A percentile compares a stretch with the other conserved stretches of the same genome.
Conservation (phyloP, 2,113 vertebrate species). For the Toxotes chatareus region DNA sequence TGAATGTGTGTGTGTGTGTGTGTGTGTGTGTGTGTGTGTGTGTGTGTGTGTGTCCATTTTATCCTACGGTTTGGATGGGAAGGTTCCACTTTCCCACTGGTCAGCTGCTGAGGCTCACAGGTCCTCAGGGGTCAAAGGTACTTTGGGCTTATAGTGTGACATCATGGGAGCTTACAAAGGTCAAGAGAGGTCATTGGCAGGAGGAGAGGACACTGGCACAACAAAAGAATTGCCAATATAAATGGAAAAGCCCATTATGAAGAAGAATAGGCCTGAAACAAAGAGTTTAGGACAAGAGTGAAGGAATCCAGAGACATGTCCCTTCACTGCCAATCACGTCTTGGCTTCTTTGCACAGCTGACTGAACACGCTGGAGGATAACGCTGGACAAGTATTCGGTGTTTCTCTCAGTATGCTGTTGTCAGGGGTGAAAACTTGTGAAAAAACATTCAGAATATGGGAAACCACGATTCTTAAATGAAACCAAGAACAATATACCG, state of each 20-base stretch:
- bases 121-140: slow-evolving; percentile 67
- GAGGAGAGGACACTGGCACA: slow-evolving; percentile 49
- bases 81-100: slow-evolving; percentile 76
- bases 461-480: neutral
- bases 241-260: slow-evolving; percentile 63
- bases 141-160: slow-evolving; percentile 59
- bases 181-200: slow-evolving; percentile 61
- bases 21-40: slow-evolving; percentile 20
- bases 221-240: slow-evolving; percentile 56
- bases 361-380: slow-evolving; percentile 28
- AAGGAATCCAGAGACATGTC: slow-evolving; percentile 41
- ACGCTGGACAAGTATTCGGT: slow-evolving; percentile 32
- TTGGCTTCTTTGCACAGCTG: slow-evolving; percentile 19
- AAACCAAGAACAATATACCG: neutral
- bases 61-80: slow-evolving; percentile 1
- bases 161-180: slow-evolving; percentile 69
- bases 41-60: neutral
- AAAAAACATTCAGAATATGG: neutral
- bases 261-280: slow-evolving; percentile 39
- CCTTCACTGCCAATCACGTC: slow-evolving; percentile 29
- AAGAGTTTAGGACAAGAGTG: slow-evolving; percentile 38
- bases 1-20: slow-evolving; percentile 8
- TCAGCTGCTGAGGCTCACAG: slow-evolving; percentile 49
- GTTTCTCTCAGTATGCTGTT: neutral
- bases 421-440: slow-evolving; percentile 12